Conservation (phyloP, 1,140 invertebrate species). For the Rhagoletis zephyria region DNA sequence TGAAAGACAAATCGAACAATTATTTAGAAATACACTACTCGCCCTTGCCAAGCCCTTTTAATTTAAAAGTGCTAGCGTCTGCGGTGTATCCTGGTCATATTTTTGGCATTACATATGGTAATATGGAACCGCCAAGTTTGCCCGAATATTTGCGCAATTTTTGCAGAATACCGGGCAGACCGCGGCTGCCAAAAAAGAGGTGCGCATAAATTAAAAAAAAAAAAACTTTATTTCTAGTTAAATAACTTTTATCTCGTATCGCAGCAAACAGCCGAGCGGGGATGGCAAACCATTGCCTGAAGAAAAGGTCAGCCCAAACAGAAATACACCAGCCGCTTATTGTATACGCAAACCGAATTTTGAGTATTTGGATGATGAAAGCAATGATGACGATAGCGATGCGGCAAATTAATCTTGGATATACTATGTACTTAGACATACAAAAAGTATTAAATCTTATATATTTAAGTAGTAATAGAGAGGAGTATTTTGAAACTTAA, state of each 20-base stretch:
- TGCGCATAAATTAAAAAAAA: background rate
- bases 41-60: slow-evolving; percentile 46
- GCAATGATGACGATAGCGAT: background rate
- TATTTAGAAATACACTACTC: slow-evolving; percentile 52
- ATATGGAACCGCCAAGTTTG: slow-evolving; percentile 28
- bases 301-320: slow-evolving; percentile 25
- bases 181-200: slow-evolving; percentile 9
- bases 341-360: slow-evolving; percentile 32
- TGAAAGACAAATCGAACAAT: slow-evolving; percentile 22
- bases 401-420: background rate
- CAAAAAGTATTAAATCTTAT: background rate
- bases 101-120: slow-evolving; percentile 29
- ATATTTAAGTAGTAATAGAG: too few species aligned
- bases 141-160: slow-evolving; percentile 51
- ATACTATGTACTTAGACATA: background rate
- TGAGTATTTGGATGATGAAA: slow-evolving; percentile 18
- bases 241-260: background rate
- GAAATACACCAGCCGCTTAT: background rate
- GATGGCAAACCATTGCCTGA: background rate
- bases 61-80: slow-evolving; percentile 50
- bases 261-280: background rate
- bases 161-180: background rate
- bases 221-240: background rate
- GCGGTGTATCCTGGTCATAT: slow-evolving; percentile 23
- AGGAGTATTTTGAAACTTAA: background rate